Evolutionary conservation across 2,888 invertebrate species (phyloP), one percentile per base, ranked within the genome.

Genomic region (Achlya flavicornis): DNA sequence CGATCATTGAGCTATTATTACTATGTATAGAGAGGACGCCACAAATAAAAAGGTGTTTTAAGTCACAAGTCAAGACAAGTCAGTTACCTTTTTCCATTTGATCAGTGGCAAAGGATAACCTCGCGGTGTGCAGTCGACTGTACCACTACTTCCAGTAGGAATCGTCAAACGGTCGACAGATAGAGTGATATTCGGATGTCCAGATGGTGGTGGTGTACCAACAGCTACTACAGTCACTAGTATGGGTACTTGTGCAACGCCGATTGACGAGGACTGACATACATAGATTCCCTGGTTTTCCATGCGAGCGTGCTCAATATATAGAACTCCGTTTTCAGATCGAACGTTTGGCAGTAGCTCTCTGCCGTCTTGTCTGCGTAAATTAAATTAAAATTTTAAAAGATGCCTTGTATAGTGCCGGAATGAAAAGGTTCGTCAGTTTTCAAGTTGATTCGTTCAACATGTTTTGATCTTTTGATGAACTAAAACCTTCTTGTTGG

Each of bases 201-300:
- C 80, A 0, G 72, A 70, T 0, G 92, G 92, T 60, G 93, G 85
- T 64, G 73, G 93, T 73, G 77, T 72, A 66, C 78, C 70, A 0
- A 74, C 64, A 0, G 85, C 73, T 10, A 83, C 70, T 0, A 94
- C 87, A 0, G 83, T 85, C 0, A 93, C 68, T 0, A 87, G 71
- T 0, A 92, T 78, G 0, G 83, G 78, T 0, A 88, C 83, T 0
- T 92, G 84, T 0, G 74, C 67, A 0, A 89, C 83, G 1, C 81
- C 75, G 0, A 84, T 73, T 0, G 81, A 70, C 10, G 79, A 67
- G 84, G 96, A 96, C 4, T 96, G 96, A 84, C 99, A 99, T 4
- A 97, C 93, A 85, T 99, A 99, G 26, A 95, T 91, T 0, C 99
- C 99, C 10, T 96, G 95, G 86, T 98, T 98, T 11, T 95, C 95